A percentile compares a stretch with the other conserved stretches of the same genome.
Conservation (phyloP, 2,888 invertebrate species). For the Hyppa rectilinea region DNA sequence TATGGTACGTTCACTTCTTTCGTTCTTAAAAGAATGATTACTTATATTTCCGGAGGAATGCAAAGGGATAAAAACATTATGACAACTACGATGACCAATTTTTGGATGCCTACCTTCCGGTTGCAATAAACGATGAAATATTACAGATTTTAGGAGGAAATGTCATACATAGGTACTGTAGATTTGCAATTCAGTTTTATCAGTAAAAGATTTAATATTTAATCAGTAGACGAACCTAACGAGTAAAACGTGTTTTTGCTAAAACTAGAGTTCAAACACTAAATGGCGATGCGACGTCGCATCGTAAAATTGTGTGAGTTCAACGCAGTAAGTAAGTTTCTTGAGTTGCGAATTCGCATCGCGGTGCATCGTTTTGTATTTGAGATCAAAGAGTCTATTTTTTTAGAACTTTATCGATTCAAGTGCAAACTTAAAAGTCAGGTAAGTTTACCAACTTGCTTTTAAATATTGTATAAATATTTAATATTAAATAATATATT, state of each 20-base stretch:
- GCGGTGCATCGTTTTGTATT: too few relatives aligned
- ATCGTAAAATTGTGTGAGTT: too few relatives aligned
- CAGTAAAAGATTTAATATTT: not conserved
- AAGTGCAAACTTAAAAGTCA: not conserved
- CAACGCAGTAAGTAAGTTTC: too few relatives aligned
- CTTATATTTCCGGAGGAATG: too few relatives aligned
- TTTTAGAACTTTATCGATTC: not conserved
- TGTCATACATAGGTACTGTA: not conserved
- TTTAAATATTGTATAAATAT: too few relatives aligned
- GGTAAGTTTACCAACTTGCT: not conserved
- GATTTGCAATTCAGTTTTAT: not conserved
- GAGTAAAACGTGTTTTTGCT: not conserved
- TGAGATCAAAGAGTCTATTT: too few relatives aligned
- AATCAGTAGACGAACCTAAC: not conserved
- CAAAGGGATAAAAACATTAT: not conserved
- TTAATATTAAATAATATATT: too few relatives aligned
- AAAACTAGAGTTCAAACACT: too few relatives aligned
- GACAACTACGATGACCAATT: not conserved
- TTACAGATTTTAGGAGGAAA: conserved; percentile 1
- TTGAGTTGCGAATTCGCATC: too few relatives aligned
- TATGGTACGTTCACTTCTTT: not conserved
- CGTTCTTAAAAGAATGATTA: not conserved
- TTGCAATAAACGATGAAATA: not conserved
- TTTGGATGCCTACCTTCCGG: not conserved
- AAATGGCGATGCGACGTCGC: too few relatives aligned